phyloP scores from a whole-genome alignment of 2,113 vertebrate species.

The Isichthys henryi region DNA sequence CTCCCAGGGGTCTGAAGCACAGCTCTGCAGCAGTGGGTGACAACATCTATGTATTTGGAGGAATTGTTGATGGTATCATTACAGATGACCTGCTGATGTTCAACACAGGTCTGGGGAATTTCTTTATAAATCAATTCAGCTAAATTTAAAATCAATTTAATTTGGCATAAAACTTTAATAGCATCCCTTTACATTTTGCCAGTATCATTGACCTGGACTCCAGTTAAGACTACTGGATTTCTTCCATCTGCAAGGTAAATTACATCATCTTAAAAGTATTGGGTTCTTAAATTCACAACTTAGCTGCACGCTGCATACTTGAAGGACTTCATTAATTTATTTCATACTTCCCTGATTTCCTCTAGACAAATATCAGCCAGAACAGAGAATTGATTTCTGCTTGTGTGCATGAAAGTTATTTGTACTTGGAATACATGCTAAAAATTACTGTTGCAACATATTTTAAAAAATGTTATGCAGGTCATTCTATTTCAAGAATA shows the following conservation, averaged over 20 bases:
- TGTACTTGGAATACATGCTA: not conserved
- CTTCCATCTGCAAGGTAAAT: slow-evolving; percentile 54
- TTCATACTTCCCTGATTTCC: not conserved
- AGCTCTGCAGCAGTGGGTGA: slow-evolving; percentile 48
- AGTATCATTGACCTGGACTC: slow-evolving; percentile 61
- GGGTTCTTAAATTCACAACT: not conserved
- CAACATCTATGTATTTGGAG: slow-evolving; percentile 56
- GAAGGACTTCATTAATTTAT: not conserved
- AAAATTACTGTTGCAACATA: not conserved
- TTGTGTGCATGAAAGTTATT: not conserved
- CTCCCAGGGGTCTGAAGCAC: slow-evolving; percentile 42
- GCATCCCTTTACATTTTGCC: slow-evolving; percentile 26
- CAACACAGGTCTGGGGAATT: slow-evolving; percentile 51
- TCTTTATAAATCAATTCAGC: not conserved
- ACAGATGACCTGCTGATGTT: slow-evolving; percentile 55
- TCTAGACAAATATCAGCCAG: not conserved
- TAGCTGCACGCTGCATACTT: not conserved
- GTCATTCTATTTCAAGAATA: not conserved
- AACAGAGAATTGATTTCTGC: not conserved
- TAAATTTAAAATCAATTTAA: not conserved
- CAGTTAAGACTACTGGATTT: slow-evolving; percentile 54
- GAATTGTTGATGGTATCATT: slow-evolving; percentile 33
- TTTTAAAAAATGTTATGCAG: not conserved
- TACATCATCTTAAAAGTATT: not conserved
- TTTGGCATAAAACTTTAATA: not conserved